Conservation (phyloP, 2,797 vertebrate species). For the Cephalopachus bancanus region DNA sequence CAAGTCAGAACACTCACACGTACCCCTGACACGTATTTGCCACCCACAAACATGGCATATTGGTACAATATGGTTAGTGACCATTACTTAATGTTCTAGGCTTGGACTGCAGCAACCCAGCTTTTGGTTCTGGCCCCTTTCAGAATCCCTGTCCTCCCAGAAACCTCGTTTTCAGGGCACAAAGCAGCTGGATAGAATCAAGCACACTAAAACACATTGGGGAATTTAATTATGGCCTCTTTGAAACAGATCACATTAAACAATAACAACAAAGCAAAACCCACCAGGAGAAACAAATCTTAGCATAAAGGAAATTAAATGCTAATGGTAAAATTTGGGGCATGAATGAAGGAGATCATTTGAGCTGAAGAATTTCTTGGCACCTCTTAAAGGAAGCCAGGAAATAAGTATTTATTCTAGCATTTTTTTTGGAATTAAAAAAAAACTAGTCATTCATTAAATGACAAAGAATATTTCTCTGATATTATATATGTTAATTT, state of each 20-base stretch:
- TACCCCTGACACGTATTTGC: neutral
- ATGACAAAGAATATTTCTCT: constrained; percentile 34
- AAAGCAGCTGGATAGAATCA: neutral
- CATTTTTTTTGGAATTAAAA: neutral
- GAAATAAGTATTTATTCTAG: neutral
- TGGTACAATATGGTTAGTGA: neutral
- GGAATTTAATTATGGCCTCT: neutral
- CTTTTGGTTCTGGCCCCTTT: neutral
- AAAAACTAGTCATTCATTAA: constrained; percentile 32
- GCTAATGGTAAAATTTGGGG: neutral
- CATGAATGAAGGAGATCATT: neutral
- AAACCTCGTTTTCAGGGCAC: neutral
- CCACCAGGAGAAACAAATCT: neutral
- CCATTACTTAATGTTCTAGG: neutral
- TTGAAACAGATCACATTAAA: neutral
- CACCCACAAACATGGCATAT: neutral
- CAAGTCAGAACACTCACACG: fast-evolving
- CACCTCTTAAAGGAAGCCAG: neutral
- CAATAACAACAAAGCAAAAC: neutral
- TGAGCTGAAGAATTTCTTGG: neutral
- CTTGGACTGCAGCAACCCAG: neutral
- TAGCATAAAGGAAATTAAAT: neutral
- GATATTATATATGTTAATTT: neutral
- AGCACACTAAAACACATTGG: neutral
- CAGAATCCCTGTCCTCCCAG: neutral